Evolutionary conservation across 2,888 invertebrate genomes (phyloP), one percentile per base, ranked within the genome.

Genomic region (Julus scandinavius): DNA sequence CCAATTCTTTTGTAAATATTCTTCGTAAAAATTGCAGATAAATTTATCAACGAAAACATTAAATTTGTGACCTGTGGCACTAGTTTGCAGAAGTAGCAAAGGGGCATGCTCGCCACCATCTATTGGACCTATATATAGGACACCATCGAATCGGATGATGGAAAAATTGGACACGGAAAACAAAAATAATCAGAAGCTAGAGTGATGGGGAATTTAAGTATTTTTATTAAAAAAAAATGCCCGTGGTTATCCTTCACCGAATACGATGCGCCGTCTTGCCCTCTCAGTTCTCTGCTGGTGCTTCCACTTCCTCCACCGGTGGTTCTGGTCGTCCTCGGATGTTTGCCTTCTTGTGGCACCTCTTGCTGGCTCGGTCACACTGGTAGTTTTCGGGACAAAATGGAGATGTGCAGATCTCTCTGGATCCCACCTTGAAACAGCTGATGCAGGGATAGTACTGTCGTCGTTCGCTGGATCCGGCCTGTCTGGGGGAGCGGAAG

Each of bases 401-500:
- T 15, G 89, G 89, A 9, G 89, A n/a, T 9, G 89, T 89, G 88
- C 89, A 89, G 49, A 85, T 88, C 72, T 88, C 87, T 50, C 88
- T 87, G 50, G 86, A 87, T 9, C 87, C 54, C 7, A 89, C 45
- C n/a, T 63, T 58, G 72, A 89, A 89, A 85, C 89, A 89, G 29
- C 85, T 80, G 80, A 88, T 89, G 87, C 89, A 89, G 20, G 89
- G 89, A 50, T 87, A 89, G 89, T 87, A 88, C n/a, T 88, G 88
- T 17, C 89, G 88, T 9, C 54, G 20, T 86, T 89, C 89, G 20
- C 87, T 72, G 11, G 40, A 4, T 5, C 50, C 50, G 38, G 87
- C 72, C 87, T 87, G 87, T 17, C 87, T 63, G 5, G 87, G 87
- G n/a, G 80, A 58, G 17, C 87, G 63, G 45, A 29, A 40, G 40